Percentiles rank a stretch among this genome's conserved stretches.
Conservation (phyloP, 2,888 invertebrate species). For the Sarcophaga caerulescens region DNA sequence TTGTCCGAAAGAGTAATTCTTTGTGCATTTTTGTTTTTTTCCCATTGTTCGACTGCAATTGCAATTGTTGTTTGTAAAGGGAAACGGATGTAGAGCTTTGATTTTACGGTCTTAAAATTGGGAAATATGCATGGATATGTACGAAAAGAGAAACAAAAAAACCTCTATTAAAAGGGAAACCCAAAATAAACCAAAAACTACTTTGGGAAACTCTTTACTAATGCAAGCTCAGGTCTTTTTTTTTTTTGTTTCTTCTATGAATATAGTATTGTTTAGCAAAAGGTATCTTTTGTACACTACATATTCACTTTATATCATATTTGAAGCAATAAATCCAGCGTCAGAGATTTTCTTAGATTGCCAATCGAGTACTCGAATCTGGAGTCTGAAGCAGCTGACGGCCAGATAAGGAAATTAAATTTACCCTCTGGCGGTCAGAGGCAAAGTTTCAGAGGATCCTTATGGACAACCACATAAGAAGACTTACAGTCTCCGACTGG, state of each 20-base stretch:
- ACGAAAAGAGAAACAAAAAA: conserved; percentile 25
- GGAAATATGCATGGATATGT: conserved; percentile 58
- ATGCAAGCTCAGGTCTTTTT: conserved; percentile 34
- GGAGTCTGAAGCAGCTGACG: too few species aligned
- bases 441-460: too few species aligned
- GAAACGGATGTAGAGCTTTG: conserved; percentile 55
- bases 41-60: neutral
- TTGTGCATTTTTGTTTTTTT: neutral
- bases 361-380: too few species aligned
- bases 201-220: conserved; percentile 64
- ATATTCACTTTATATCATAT: too few species aligned
- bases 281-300: too few species aligned
- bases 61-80: conserved; percentile 26
- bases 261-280: too few species aligned
- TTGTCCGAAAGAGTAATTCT: neutral
- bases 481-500: too few species aligned
- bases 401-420: too few species aligned
- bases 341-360: too few species aligned
- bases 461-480: too few species aligned
- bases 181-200: conserved; percentile 32
- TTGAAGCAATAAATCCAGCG: too few species aligned
- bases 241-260: neutral
- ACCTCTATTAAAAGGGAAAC: neutral
- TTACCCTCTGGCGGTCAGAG: too few species aligned
- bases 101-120: conserved; percentile 58